phyloP scores from a whole-genome alignment of 2,888 invertebrate genomes.

The Mechanitis messenoides region DNA sequence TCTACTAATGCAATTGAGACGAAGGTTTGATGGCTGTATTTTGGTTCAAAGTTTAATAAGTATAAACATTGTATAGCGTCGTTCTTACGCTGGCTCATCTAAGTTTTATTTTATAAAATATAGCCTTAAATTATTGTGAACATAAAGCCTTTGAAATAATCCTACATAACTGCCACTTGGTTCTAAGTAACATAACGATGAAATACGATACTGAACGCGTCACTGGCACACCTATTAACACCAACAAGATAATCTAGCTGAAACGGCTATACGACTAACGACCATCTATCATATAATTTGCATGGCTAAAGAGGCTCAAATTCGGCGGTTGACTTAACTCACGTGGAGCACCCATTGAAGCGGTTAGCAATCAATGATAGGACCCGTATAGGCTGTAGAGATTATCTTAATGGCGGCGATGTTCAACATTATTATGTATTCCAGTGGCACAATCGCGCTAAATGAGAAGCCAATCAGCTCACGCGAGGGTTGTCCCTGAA shows the following conservation, averaged over 20 bases:
- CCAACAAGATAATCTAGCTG: constrained; percentile 8
- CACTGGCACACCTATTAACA: not conserved
- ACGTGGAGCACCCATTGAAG: constrained; percentile 25
- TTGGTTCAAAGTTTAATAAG: constrained; percentile 19
- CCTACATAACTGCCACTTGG: no score
- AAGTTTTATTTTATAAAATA: no score
- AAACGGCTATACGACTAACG: not conserved
- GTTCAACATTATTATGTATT: constrained; percentile 66
- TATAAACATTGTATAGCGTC: constrained; percentile 12
- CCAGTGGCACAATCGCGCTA: constrained; percentile 65
- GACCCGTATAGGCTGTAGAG: constrained; percentile 38
- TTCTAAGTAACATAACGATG: not conserved
- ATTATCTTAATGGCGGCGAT: constrained; percentile 67
- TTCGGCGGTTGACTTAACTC: constrained; percentile 19
- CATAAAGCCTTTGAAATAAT: constrained; percentile 8
- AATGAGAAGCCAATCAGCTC: constrained; percentile 72
- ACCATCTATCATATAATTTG: constrained; percentile 5
- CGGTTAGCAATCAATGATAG: constrained; percentile 47
- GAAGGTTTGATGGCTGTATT: constrained; percentile 18
- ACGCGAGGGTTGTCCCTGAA: constrained; percentile 34
- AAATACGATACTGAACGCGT: not conserved
- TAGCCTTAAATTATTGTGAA: not conserved
- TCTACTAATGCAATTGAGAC: constrained; percentile 20
- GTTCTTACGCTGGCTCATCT: no score
- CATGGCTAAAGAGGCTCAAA: constrained; percentile 8